Conservation (phyloP, 2,888 invertebrate genomes). For the Apotomis turbidana region DNA sequence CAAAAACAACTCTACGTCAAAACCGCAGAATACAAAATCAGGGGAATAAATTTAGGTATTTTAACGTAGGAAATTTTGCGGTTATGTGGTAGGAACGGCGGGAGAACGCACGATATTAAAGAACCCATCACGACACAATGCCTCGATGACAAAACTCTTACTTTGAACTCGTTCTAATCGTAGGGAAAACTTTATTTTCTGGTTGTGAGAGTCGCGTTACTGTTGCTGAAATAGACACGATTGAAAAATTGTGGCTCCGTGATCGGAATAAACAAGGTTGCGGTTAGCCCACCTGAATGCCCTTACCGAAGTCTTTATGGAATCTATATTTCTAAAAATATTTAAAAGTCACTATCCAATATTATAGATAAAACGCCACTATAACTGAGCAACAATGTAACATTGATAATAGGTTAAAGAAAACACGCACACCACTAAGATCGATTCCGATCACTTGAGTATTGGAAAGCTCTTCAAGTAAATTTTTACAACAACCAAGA, state of each 20-base stretch:
- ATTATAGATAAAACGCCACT: too few species aligned
- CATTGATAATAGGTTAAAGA: too few species aligned
- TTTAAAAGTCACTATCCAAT: too few species aligned
- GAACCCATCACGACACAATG: slow-evolving; percentile 69
- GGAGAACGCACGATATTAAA: slow-evolving; percentile 66
- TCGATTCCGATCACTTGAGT: too few species aligned
- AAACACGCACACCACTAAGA: too few species aligned
- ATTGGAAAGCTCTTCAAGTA: too few species aligned
- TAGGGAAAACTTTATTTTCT: slow-evolving; percentile 80
- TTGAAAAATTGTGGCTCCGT: background rate
- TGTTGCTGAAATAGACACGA: slow-evolving; percentile 48
- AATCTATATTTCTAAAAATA: too few species aligned
- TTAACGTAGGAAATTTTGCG: slow-evolving; percentile 29
- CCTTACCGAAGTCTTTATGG: too few species aligned
- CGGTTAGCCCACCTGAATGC: too few species aligned
- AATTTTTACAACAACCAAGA: too few species aligned
- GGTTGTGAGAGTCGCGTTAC: slow-evolving; percentile 46
- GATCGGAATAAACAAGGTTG: too few species aligned
- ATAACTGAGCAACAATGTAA: too few species aligned
- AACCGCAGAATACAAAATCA: background rate
- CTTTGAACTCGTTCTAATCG: slow-evolving; percentile 81
- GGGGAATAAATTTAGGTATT: slow-evolving; percentile 23
- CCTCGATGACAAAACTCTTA: slow-evolving; percentile 76
- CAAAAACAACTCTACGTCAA: slow-evolving; percentile 1
- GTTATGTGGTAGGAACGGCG: slow-evolving; percentile 41